Conservation (phyloP, 1,140 invertebrate species). For the Drosophila setifemur region DNA sequence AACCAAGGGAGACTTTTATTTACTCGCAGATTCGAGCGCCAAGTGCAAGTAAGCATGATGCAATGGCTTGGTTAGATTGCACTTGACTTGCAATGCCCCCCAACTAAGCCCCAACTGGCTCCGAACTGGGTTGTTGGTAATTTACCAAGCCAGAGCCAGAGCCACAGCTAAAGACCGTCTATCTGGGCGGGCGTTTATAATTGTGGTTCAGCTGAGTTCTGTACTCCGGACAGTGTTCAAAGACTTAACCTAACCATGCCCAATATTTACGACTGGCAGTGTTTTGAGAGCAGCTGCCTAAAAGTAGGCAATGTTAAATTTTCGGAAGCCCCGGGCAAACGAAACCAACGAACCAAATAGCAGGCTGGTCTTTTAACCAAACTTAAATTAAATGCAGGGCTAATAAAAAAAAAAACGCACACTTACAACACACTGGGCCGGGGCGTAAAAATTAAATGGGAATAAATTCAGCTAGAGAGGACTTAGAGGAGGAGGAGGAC, state of each 20-base stretch:
- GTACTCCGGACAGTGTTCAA: too few species aligned
- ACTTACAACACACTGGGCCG: neutral
- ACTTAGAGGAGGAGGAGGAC: neutral
- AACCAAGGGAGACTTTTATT: neutral
- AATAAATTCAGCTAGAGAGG: constrained; percentile 51
- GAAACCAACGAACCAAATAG: constrained; percentile 19
- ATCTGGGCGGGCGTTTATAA: constrained; percentile 17
- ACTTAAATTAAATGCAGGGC: constrained; percentile 62
- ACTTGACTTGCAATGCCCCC: constrained; percentile 63
- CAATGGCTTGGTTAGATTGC: constrained; percentile 62
- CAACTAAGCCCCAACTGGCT: constrained; percentile 44
- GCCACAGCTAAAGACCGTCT: constrained; percentile 5
- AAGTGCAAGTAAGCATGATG: constrained; percentile 45
- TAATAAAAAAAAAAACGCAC: constrained; percentile 50
- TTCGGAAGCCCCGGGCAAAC: constrained; percentile 7
- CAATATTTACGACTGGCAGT: constrained; percentile 47
- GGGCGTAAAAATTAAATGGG: constrained; percentile 61
- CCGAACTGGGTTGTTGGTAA: constrained; percentile 30
- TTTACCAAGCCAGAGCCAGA: constrained; percentile 18
- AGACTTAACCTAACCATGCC: constrained; percentile 2
- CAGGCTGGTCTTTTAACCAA: constrained; percentile 39
- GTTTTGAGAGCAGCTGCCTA: constrained; percentile 30
- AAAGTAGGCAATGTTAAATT: constrained; percentile 58
- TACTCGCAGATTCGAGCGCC: neutral
- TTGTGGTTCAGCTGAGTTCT: constrained; percentile 13